These are phyloP conservation scores for Salvelinus sp. DNA, from an alignment of 2,113 vertebrate genomes.

Conservation along the genomic window DNA sequence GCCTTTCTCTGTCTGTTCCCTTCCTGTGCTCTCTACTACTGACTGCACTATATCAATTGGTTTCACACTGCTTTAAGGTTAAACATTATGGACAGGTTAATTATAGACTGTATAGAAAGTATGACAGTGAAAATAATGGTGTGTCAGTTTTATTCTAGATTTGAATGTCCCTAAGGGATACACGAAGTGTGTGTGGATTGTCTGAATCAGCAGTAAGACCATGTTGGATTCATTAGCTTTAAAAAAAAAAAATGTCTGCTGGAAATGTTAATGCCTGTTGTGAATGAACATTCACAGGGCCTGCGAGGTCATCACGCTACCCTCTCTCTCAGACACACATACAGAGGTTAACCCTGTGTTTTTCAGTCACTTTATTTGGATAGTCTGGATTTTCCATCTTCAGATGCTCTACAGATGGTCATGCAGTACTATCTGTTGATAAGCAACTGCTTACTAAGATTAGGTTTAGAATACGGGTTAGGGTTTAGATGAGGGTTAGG, in stretches of 20 bases:
- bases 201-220: too few species aligned
- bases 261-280: background rate
- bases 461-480: too few species aligned
- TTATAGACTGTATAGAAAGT: background rate
- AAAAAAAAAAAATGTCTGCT: background rate
- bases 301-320: slow-evolving; percentile 38
- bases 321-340: too few species aligned
- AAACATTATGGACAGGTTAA: too few species aligned
- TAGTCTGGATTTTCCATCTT: too few species aligned
- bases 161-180: background rate
- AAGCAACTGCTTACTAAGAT: too few species aligned
- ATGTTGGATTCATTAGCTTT: background rate
- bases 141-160: background rate
- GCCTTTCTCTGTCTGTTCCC: slow-evolving; percentile 14
- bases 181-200: background rate
- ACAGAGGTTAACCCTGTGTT: too few species aligned
- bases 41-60: background rate
- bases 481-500: too few species aligned
- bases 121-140: background rate
- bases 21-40: slow-evolving; percentile 35
- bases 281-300: slow-evolving; percentile 34
- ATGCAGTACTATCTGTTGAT: too few species aligned
- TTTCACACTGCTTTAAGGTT: background rate
- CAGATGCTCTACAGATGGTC: too few species aligned
- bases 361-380: too few species aligned